Base-by-base conservation (phyloP, 92 coral and sea anemone genomes). In the Anthopleura xanthogrammica region DNA sequence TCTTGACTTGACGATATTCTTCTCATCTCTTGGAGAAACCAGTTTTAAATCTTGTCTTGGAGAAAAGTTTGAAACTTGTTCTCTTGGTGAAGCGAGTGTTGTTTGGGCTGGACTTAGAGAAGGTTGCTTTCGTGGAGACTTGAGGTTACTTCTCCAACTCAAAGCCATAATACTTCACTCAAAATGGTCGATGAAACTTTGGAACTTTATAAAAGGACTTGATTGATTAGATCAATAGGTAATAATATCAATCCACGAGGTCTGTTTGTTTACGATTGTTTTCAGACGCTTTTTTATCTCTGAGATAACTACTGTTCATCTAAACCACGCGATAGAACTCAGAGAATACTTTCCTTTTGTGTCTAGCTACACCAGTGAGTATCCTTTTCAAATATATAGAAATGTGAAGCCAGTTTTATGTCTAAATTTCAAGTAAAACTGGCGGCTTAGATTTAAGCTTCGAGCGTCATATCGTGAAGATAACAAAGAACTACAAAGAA, bases 101-200 rank as follows among this genome's bases (percentile, higher is more conserved):
- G 66, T 19, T n/a, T 43, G 60, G 4, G 71, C 19, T 41, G 42
- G 29, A 29, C 62, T 41, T 62, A 42, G 71, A 11, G 77, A 68
- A 41, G 83, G 20, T 11, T 79, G 42, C 46, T 17, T 79, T 56
- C 72, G 58, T 22, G 72, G 57, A 1, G 83, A 73, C 36, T 66
- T 80, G 7, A 66, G 83, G 65, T 80, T 80, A 24, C 83, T 80
- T 65, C 83, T 6, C 83, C 83, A 80, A 42, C 16, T 41, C 12
- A 73, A 65, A 22, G 83, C 83, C 58, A 80, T 77, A 43, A 20
- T 40, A 41, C 22, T 41, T 48, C 17, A 39, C 41, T 23, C 74
- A 23, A 68, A 68, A 68, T 12, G 74, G 4, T 24, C 40, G 74
- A 68, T 12, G 5, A 7, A 29, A 68, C 74, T 62, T 62, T 62